A percentile compares a stretch with the other conserved stretches of the same genome.
Evolutionary conservation across 2,797 vertebrate genomes (phyloP).

Genomic region (Falco columbarius): DNA sequence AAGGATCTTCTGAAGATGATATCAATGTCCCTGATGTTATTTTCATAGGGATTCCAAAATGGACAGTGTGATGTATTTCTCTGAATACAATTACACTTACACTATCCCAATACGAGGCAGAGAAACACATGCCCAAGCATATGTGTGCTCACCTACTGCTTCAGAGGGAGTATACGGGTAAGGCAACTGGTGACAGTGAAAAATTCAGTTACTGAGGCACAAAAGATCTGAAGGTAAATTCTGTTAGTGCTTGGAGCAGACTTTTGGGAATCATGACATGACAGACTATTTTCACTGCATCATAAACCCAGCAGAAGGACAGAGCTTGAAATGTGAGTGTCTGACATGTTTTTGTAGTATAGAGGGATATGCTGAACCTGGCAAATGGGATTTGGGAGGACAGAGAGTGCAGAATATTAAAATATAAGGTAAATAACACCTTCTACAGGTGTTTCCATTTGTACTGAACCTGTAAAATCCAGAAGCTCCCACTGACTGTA

Average conservation of each 20-base stretch:
- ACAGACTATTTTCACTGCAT: slow-evolving; percentile 29
- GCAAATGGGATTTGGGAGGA: not conserved
- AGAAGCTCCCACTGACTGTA: slow-evolving; percentile 43
- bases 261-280: slow-evolving; percentile 67
- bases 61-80: slow-evolving; percentile 30
- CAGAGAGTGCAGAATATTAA: not conserved
- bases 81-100: not conserved
- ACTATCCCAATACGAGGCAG: not conserved
- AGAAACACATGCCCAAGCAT: not conserved
- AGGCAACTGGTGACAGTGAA: slow-evolving; percentile 69
- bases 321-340: slow-evolving; percentile 54
- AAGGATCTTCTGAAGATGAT: slow-evolving; percentile 27
- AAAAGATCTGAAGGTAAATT: slow-evolving; percentile 72
- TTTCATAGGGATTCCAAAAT: slow-evolving; percentile 42
- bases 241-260: slow-evolving; percentile 53
- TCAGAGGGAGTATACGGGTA: slow-evolving; percentile 45
- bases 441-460: slow-evolving; percentile 29
- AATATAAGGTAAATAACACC: slow-evolving; percentile 42
- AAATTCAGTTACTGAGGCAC: slow-evolving; percentile 71
- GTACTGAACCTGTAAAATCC: slow-evolving; percentile 52
- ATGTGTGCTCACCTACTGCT: slow-evolving; percentile 5
- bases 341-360: not conserved
- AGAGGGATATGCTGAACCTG: not conserved
- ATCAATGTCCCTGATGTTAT: slow-evolving; percentile 7
- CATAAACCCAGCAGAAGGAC: slow-evolving; percentile 56